phyloP scores from a whole-genome alignment of 2,113 vertebrate species.

The Anhinga anhinga region DNA sequence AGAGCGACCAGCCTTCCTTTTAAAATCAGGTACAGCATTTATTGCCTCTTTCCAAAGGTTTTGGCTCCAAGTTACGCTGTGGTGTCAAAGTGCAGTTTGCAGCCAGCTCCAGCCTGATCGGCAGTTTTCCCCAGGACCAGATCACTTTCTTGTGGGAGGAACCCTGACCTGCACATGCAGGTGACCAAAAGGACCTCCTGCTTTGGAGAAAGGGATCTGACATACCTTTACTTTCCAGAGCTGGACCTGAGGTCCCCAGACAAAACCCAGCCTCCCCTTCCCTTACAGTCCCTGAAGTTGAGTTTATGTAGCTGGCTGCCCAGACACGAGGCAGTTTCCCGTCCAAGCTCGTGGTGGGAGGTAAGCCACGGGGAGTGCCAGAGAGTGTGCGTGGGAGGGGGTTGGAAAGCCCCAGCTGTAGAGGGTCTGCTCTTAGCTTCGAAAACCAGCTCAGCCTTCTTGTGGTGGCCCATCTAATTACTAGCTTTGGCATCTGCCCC shows the following conservation, averaged over 20 bases:
- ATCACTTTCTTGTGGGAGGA: not conserved
- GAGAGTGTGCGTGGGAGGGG: not conserved
- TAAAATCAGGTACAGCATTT: not conserved
- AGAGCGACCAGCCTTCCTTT: not conserved
- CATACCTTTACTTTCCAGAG: not conserved
- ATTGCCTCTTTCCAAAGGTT: not conserved
- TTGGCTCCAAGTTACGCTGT: not conserved
- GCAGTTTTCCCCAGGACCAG: not conserved
- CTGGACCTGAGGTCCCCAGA: not conserved
- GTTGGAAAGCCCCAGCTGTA: not conserved
- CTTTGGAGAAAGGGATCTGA: not conserved
- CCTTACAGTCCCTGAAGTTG: not conserved
- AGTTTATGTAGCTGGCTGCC: not conserved
- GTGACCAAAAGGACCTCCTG: not conserved
- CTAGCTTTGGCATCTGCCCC: not conserved
- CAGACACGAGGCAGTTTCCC: not conserved
- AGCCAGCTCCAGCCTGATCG: not conserved
- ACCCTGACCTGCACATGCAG: not conserved
- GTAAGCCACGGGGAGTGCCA: not conserved
- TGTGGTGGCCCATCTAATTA: not conserved
- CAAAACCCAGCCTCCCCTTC: no score
- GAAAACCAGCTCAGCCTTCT: not conserved
- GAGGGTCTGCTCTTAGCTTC: not conserved
- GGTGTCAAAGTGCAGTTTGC: not conserved
- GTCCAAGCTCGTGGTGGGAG: not conserved